These are phyloP conservation scores for Garrulus glandarius DNA, from an alignment of 2,797 vertebrate genomes.

Conservation along the genomic window DNA sequence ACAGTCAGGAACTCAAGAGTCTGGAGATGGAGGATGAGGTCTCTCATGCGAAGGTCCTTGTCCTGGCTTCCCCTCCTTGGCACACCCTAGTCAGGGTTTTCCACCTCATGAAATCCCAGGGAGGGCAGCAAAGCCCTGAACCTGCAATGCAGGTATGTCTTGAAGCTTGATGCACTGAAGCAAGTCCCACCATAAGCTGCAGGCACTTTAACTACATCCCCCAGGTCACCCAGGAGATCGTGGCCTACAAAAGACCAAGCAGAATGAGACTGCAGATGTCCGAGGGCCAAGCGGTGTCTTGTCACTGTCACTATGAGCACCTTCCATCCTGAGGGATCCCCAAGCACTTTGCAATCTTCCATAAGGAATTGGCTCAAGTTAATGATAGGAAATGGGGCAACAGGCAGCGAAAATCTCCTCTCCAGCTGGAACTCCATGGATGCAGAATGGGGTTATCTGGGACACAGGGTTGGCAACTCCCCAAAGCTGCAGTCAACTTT, in stretches of 20 bases:
- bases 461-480: constrained; percentile 9
- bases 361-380: neutral
- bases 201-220: neutral
- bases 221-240: neutral
- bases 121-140: neutral
- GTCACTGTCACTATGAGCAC: neutral
- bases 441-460: constrained; percentile 15
- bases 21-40: neutral
- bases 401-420: constrained; percentile 42
- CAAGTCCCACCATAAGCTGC: neutral
- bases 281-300: neutral
- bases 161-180: neutral
- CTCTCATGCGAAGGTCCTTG: neutral
- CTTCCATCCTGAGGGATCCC: constrained; percentile 52
- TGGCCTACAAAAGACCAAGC: neutral
- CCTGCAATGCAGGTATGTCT: neutral
- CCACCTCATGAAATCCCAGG: neutral
- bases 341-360: constrained; percentile 64
- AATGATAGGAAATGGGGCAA: constrained; percentile 34
- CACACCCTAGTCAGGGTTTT: neutral
- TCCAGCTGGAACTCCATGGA: constrained; percentile 38
- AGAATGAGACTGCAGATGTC: neutral
- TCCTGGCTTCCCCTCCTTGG: neutral
- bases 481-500: neutral
- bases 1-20: neutral